phyloP scores from a whole-genome alignment of 23 tunicate species.

The Trididemnum clinides region DNA sequence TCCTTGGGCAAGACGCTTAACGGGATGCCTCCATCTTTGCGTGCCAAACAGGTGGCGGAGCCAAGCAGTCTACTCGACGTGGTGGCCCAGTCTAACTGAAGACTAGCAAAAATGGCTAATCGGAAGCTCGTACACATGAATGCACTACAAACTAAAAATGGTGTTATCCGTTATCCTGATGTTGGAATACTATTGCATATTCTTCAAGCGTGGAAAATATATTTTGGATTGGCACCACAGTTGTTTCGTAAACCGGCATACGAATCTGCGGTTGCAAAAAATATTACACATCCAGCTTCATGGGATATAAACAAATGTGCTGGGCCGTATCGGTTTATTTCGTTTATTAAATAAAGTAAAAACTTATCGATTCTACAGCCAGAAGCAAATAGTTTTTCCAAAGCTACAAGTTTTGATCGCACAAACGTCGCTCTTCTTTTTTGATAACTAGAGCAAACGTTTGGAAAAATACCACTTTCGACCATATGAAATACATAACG shows the following conservation, averaged over 20 bases:
- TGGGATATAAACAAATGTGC: conserved; percentile 1
- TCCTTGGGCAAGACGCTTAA: no score
- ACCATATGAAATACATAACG: conserved; percentile 17
- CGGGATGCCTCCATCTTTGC: no score
- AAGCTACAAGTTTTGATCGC: conserved; percentile 34
- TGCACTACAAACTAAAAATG: no score
- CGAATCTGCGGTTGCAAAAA: not conserved
- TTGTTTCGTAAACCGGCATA: not conserved
- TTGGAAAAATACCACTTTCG: conserved; percentile 19
- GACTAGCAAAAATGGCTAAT: no score
- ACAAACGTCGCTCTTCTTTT: not conserved
- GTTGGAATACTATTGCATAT: no score
- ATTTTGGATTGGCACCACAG: not conserved
- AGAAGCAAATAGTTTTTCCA: conserved; percentile 8
- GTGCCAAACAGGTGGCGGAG: no score
- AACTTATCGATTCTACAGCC: conserved; percentile 11
- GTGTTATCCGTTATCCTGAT: no score
- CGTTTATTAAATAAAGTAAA: conserved; percentile 15
- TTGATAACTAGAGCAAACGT: conserved; percentile 23
- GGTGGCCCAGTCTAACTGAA: no score
- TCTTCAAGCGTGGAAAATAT: not conserved
- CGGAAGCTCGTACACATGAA: no score
- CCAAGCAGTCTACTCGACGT: no score
- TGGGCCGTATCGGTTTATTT: conserved; percentile 22
- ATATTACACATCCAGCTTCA: not conserved